Evolutionary conservation across 37 sponge, comb jelly and placozoan species (phyloP).

Genomic region (Beroe forskalii): DNA sequence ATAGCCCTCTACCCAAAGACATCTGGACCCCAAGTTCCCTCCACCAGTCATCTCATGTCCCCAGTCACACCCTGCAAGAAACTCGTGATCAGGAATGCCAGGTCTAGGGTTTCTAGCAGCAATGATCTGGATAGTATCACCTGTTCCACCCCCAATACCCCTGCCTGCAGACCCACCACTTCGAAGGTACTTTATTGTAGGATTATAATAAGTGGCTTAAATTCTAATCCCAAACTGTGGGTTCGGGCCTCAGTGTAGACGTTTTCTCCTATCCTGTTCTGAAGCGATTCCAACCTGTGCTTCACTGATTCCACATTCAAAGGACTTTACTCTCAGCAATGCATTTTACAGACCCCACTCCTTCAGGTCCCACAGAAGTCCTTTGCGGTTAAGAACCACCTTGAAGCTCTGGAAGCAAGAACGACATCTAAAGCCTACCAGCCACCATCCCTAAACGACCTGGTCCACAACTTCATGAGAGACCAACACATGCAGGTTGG

Average conservation of each 20-base stretch:
- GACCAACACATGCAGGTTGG: conserved; percentile 49
- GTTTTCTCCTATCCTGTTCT: too few species aligned
- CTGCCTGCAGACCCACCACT: background rate
- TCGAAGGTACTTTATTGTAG: too few species aligned
- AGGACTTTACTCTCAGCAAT: too few species aligned
- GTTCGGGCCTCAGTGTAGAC: too few species aligned
- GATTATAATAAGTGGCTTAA: too few species aligned
- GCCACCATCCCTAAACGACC: conserved; percentile 44
- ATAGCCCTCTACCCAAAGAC: background rate
- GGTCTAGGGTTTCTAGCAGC: conserved; percentile 5
- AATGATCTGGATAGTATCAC: background rate
- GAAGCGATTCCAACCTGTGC: too few species aligned
- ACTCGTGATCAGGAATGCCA: conserved; percentile 24
- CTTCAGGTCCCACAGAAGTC: conserved; percentile 38
- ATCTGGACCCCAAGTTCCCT: background rate
- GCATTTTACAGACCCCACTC: too few species aligned
- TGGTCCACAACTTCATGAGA: conserved; percentile 57
- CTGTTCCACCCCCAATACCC: background rate
- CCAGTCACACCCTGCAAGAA: conserved; percentile 48
- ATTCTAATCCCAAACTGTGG: too few species aligned
- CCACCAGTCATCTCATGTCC: conserved; percentile 23
- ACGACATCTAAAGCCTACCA: background rate
- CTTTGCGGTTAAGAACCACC: conserved; percentile 10
- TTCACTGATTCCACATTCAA: too few species aligned
- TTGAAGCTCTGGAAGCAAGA: conserved; percentile 41